These are phyloP conservation scores for Antechinus stuartii DNA, from an alignment of 2,113 vertebrate genomes.

Conservation along the genomic window DNA sequence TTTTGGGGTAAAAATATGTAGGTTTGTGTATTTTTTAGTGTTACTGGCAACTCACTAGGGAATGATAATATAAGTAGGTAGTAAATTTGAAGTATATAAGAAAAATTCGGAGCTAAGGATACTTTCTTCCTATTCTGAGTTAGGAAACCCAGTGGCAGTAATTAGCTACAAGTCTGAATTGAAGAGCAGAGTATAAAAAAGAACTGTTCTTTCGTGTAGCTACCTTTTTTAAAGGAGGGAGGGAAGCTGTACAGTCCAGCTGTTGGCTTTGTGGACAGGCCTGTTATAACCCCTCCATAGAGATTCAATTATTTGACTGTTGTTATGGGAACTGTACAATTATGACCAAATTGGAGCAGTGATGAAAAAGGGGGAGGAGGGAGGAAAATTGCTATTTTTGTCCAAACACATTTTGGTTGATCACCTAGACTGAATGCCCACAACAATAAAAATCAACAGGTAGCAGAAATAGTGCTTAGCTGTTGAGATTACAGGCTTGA, in stretches of 20 bases:
- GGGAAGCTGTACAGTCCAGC: neutral
- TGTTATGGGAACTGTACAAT: conserved; percentile 83
- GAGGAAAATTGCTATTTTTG: conserved; percentile 69
- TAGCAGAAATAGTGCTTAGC: conserved; percentile 36
- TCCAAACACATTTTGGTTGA: conserved; percentile 59
- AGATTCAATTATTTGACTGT: conserved; percentile 77
- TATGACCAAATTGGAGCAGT: conserved; percentile 73
- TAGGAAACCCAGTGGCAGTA: neutral
- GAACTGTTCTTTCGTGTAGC: neutral
- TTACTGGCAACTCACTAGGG: conserved; percentile 26
- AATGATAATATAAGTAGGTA: neutral
- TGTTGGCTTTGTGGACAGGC: conserved; percentile 56
- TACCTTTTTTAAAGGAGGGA: conserved; percentile 48
- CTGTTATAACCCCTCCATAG: conserved; percentile 45
- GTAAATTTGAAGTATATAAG: neutral
- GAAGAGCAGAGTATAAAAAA: conserved; percentile 48
- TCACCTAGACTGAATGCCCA: conserved; percentile 59
- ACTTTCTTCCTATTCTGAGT: neutral
- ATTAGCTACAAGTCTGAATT: conserved; percentile 40
- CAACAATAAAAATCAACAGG: conserved; percentile 57
- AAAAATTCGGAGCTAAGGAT: neutral
- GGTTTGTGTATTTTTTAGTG: conserved; percentile 22
- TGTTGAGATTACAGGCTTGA: neutral
- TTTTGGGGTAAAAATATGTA: conserved; percentile 34
- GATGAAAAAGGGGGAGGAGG: conserved; percentile 51